These are phyloP conservation scores for Spodoptera exigua DNA, from an alignment of 2,888 invertebrate species.

Conservation along the genomic window DNA sequence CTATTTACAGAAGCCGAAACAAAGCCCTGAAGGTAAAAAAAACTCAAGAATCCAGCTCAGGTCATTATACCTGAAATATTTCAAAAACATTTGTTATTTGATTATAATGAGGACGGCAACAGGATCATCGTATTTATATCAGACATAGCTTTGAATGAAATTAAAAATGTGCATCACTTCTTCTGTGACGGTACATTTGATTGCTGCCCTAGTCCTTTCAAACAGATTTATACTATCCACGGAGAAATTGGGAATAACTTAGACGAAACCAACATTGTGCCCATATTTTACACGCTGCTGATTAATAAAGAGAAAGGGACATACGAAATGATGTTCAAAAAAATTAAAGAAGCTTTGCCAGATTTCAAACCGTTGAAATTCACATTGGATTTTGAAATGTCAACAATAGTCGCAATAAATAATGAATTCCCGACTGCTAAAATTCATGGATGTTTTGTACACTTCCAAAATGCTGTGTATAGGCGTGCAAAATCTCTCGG, in stretches of 20 bases:
- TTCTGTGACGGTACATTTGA: constrained; percentile 33
- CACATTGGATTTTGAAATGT: constrained; percentile 30
- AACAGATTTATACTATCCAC: constrained; percentile 31
- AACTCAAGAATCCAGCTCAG: constrained; percentile 22
- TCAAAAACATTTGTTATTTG: constrained; percentile 22
- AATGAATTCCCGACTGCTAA: constrained; percentile 16
- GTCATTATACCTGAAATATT: constrained; percentile 17
- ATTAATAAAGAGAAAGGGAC: constrained; percentile 27
- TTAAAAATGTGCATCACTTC: constrained; percentile 18
- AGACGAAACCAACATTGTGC: constrained; percentile 24
- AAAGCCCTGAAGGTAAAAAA: constrained; percentile 28
- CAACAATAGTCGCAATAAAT: constrained; percentile 25
- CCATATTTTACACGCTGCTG: constrained; percentile 31
- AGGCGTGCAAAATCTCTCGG: constrained; percentile 18
- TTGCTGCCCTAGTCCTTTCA: constrained; percentile 20
- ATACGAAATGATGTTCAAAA: constrained; percentile 27
- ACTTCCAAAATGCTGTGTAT: constrained; percentile 27
- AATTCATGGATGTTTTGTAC: constrained; percentile 33
- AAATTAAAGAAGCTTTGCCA: constrained; percentile 24
- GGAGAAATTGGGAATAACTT: constrained; percentile 26
- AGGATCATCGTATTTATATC: constrained; percentile 32
- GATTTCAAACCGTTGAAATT: constrained; percentile 29
- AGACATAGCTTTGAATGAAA: constrained; percentile 20
- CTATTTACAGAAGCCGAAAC: constrained; percentile 21
- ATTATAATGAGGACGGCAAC: constrained; percentile 35